Conservation (phyloP, 2,888 invertebrate species). For the Incurvaria masculella region DNA sequence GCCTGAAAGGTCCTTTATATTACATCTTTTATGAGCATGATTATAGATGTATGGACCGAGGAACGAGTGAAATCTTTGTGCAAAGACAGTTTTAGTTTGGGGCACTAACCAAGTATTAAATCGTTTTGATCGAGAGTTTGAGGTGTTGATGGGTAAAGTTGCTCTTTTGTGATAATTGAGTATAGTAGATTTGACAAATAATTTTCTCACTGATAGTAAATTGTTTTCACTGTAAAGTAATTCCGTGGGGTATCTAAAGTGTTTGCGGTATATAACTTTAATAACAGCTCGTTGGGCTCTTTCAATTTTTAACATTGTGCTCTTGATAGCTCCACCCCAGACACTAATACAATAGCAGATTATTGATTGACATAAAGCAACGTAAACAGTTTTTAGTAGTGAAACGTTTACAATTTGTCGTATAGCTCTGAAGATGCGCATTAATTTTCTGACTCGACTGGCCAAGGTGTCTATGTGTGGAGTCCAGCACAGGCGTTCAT, state of each 20-base stretch:
- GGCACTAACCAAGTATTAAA: not conserved
- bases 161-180: not conserved
- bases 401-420: not conserved
- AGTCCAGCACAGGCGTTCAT: not conserved
- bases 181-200: not conserved
- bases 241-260: not conserved
- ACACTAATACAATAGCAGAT: slow-evolving; percentile 1
- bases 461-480: not conserved
- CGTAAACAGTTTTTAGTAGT: not conserved
- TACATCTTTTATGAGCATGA: not conserved
- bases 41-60: not conserved
- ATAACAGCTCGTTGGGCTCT: slow-evolving; percentile 2
- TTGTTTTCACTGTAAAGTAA: not conserved
- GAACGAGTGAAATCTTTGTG: not conserved
- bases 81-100: not conserved
- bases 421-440: not conserved
- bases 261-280: slow-evolving; percentile 2
- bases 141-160: not conserved
- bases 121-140: not conserved
- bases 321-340: slow-evolving; percentile 1
- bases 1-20: not conserved
- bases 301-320: not conserved
- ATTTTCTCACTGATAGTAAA: not conserved
- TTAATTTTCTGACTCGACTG: not conserved
- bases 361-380: not conserved